Evolutionary conservation across 2,797 vertebrate genomes (phyloP), one percentile per base, ranked within the genome.

Genomic region (Apodemus agrarius): DNA sequence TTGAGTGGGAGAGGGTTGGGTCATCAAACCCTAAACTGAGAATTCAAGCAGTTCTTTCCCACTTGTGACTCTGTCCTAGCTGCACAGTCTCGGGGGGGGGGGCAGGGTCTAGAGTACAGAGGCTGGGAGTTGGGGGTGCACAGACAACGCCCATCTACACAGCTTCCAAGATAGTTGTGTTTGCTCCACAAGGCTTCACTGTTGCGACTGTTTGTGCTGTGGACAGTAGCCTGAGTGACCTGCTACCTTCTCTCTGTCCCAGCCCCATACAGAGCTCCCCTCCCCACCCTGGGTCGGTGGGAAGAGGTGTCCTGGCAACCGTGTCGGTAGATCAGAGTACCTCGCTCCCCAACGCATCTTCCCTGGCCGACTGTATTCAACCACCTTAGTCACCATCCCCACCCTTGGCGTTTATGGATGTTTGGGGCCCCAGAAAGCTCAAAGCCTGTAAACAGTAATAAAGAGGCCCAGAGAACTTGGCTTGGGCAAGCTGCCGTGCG

Each of bases 371-470:
- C 54, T 4, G 4, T 12, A 3, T 16, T 54, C 54, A 94, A 65
- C 22, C 16, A 54, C n/a, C 63, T 87, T 6, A n/a, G 72, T 89
- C 95, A 89, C 0, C 21, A 0, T 84, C 43, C 85, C 63, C 65
- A 6, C 13, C 22, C 59, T 80, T 0, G 0, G 54, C 14, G 1
- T 95, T 95, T 86, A 93, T 76, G 87, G 91, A n/a, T 1, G 89
- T 85, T 43, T 89, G 94, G 89, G 89, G 86, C 93, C 96, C 95
- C 75, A 2, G 89, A 69, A 81, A 95, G 91, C 84, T 94, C 96
- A 92, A 96, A 92, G 90, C 29, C 40, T 11, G 31, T 21, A 59
- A 14, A 26, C 4, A 2, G 85, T 34, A 40, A 49, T 72, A 89
- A 82, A 85, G 13, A 91, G 75, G 84, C 67, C 76, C 22, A 24